Percentiles rank a stretch among this genome's conserved stretches.
These are phyloP conservation scores for Halictus ligatus DNA, from an alignment of 2,888 invertebrate genomes.

Conservation along the genomic window DNA sequence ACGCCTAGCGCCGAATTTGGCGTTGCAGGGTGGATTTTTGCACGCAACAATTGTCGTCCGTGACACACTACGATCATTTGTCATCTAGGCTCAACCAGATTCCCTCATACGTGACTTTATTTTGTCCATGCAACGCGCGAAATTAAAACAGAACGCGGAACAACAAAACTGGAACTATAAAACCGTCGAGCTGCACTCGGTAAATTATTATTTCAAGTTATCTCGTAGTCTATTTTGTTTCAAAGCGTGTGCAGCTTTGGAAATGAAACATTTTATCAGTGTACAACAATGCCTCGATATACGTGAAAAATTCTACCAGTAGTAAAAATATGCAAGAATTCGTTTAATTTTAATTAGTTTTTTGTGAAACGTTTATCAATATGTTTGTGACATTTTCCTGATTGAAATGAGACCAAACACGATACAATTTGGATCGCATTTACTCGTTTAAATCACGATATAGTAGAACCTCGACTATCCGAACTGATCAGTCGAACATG, in stretches of 20 bases:
- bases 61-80: neutral
- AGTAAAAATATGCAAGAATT: neutral
- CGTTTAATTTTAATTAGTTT: neutral
- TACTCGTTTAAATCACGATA: neutral
- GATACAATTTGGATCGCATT: neutral
- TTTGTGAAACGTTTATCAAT: neutral
- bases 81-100: neutral
- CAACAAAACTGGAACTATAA: neutral
- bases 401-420: neutral
- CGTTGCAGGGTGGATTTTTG: neutral
- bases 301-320: too few relatives aligned
- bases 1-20: neutral
- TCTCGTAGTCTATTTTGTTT: neutral
- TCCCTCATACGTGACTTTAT: conserved; percentile 1
- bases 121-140: neutral
- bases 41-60: neutral
- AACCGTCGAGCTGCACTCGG: neutral
- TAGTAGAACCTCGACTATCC: too few relatives aligned
- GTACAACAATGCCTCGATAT: neutral
- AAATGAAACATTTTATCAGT: neutral
- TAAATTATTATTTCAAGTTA: neutral
- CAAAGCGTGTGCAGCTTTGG: neutral
- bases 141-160: neutral
- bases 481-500: too few relatives aligned
- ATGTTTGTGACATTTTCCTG: neutral